Base-by-base conservation (phyloP, 2,797 vertebrate genomes). In the Sebastes steindachneri region DNA sequence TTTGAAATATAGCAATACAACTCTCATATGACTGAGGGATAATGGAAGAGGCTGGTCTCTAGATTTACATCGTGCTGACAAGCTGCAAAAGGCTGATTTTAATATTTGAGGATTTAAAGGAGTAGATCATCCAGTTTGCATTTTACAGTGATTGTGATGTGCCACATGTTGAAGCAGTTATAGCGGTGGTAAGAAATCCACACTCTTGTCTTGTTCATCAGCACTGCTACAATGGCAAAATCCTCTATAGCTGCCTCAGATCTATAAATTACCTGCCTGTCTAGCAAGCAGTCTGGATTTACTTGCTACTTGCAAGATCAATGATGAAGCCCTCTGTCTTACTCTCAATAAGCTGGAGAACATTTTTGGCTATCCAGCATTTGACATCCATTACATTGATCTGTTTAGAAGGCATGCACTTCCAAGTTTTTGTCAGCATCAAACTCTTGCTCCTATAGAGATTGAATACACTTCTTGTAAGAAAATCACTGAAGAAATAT, bases 11-110 rank as follows among this genome's bases (percentile, higher is more conserved):
- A 59, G 28, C 64, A 48, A 33, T 71, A 48, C 48, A 51, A 58
- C 31, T 66, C 55, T 68, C 25, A 73, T 55, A 21, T 67, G 25
- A 33, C 12, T 54, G 25, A 55, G 29, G 10, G 35, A 37, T 48
- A 81, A 55, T 68, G 8, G 41, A 63, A 51, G n/a, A 55, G 8
- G 12, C 54, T 25, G 19, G 48, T 21, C 23, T 51, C 14, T 25
- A 14, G 14, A 75, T 74, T 62, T 35, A 28, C 65, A 75, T 77
- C 28, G 71, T 26, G 41, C 73, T 57, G 48, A 71, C 31, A 53
- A 7, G 28, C 60, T 77, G n/a, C 12, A 19, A 67, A 51, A 51
- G 62, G 48, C n/a, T 29, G 17, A 60, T 66, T 62, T 74, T 19
- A 55, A 60, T 53, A 31, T 59, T 37, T 26, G 3, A 67, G 1